These are phyloP conservation scores for Trichogramma evanescens DNA, from an alignment of 2,888 invertebrate genomes.

Conservation along the genomic window DNA sequence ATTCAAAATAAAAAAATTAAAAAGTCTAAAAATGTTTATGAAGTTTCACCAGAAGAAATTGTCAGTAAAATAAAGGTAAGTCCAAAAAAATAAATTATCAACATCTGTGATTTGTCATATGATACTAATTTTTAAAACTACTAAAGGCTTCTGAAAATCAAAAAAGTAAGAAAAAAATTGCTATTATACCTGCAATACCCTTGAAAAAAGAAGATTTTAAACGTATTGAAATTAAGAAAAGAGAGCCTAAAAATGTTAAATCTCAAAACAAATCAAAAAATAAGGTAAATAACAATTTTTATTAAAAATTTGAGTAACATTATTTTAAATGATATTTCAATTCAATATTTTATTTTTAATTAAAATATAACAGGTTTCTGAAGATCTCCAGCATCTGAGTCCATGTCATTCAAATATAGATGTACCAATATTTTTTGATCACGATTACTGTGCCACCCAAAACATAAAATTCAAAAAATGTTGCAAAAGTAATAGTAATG, in stretches of 20 bases:
- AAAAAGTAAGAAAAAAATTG: slow-evolving; percentile 46
- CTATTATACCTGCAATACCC: slow-evolving; percentile 50
- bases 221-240: slow-evolving; percentile 39
- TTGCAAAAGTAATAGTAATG: too few relatives aligned
- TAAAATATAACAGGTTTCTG: too few relatives aligned
- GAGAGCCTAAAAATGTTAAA: slow-evolving; percentile 40
- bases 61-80: slow-evolving; percentile 51
- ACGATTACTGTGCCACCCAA: too few relatives aligned
- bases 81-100: neutral
- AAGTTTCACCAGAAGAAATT: slow-evolving; percentile 51
- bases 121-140: neutral
- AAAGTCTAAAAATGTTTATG: slow-evolving; percentile 44
- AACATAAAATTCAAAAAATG: too few relatives aligned
- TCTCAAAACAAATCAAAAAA: slow-evolving; percentile 42
- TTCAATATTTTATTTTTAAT: too few relatives aligned
- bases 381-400: too few relatives aligned
- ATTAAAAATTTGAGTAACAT: neutral
- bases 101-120: neutral
- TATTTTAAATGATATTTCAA: too few relatives aligned
- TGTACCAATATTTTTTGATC: too few relatives aligned
- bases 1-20: slow-evolving; percentile 14
- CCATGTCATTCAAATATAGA: too few relatives aligned
- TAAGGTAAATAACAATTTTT: slow-evolving; percentile 33
- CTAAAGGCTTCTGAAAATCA: too few relatives aligned
- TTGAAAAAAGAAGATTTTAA: slow-evolving; percentile 33